Conservation (phyloP, 1,140 invertebrate genomes). For the Cotesia glomerata region DNA sequence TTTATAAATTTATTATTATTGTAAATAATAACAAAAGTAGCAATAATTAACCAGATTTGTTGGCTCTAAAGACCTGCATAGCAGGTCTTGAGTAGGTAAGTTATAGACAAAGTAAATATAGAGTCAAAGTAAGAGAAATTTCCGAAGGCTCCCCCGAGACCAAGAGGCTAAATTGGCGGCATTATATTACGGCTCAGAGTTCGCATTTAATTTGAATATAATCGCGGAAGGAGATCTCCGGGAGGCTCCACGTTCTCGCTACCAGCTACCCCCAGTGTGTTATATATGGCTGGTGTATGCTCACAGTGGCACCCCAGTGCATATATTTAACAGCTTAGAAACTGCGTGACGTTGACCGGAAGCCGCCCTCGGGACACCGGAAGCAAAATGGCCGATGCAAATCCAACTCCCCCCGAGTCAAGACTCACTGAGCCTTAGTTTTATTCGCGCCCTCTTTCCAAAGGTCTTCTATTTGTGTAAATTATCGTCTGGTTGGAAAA, state of each 20-base stretch:
- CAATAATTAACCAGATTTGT: no score
- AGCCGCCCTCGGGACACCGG: conserved; percentile 60
- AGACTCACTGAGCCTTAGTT: conserved; percentile 26
- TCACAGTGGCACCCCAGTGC: conserved; percentile 10
- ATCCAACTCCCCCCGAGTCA: conserved; percentile 20
- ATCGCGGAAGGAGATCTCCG: conserved; percentile 60
- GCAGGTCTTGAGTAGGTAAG: neutral
- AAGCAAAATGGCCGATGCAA: conserved; percentile 58
- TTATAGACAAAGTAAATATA: neutral
- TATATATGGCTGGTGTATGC: conserved; percentile 5
- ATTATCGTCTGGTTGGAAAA: conserved; percentile 20
- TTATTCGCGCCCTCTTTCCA: conserved; percentile 47
- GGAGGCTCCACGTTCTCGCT: conserved; percentile 37
- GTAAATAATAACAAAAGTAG: no score
- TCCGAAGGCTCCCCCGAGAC: conserved; percentile 31
- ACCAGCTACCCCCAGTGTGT: conserved; percentile 37
- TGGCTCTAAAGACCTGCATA: neutral
- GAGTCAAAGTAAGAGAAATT: conserved; percentile 5
- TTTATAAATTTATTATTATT: no score
- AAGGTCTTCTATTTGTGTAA: conserved; percentile 19
- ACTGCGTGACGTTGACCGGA: conserved; percentile 62
- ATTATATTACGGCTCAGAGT: conserved; percentile 62
- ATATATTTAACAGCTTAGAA: conserved; percentile 40
- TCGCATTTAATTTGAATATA: conserved; percentile 65
- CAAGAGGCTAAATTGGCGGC: conserved; percentile 60